Conservation (phyloP, 2,113 vertebrate species). For the Zosterops hypoxanthus region DNA sequence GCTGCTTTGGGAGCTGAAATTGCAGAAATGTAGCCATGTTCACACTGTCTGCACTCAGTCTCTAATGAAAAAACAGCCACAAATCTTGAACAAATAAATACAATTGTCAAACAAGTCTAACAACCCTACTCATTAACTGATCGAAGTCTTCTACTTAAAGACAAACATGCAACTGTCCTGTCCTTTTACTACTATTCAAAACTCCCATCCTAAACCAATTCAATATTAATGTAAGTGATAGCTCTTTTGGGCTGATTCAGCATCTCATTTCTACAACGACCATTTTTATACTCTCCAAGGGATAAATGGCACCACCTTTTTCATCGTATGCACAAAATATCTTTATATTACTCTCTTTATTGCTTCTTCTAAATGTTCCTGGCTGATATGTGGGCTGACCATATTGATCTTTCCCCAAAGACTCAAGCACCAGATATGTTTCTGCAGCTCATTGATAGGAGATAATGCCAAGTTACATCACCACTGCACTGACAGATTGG, state of each 20-base stretch:
- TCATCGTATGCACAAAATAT: neutral
- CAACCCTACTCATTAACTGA: neutral
- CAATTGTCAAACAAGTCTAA: neutral
- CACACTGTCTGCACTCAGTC: neutral
- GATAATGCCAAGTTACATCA: conserved; percentile 51
- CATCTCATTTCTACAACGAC: conserved; percentile 8
- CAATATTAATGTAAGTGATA: neutral
- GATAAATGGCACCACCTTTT: conserved; percentile 14
- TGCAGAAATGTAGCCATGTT: neutral
- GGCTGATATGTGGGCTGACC: neutral
- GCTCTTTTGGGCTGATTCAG: conserved; percentile 31
- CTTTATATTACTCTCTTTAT: neutral
- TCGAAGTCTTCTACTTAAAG: neutral
- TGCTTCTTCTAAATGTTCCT: conserved; percentile 11
- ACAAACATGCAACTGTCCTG: neutral
- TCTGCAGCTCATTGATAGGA: conserved; percentile 20
- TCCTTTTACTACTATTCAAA: neutral
- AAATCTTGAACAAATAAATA: neutral
- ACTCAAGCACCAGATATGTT: conserved; percentile 8
- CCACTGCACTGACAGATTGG: conserved; percentile 29
- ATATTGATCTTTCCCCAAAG: conserved; percentile 43
- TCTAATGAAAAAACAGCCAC: neutral
- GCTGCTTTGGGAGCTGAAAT: too few relatives aligned
- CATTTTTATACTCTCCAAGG: neutral
- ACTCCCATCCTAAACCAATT: neutral